Evolutionary conservation across 2,797 vertebrate genomes (phyloP), one percentile per base, ranked within the genome.

Genomic region (Glossophaga mutica): DNA sequence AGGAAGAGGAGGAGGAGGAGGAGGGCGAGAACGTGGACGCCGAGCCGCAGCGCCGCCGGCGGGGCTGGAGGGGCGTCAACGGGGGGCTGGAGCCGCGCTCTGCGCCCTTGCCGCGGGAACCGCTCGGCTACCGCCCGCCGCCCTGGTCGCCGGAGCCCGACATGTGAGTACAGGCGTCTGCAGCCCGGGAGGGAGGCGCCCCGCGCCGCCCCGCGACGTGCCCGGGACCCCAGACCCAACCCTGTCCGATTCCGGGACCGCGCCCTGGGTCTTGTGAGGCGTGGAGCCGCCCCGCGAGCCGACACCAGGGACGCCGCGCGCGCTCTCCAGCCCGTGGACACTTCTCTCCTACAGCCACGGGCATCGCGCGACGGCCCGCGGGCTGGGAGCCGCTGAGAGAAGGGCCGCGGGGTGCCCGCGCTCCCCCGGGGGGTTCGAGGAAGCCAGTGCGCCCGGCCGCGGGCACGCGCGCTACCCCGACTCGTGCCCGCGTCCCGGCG

Each of bases 11-110:
- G 32, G 97, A 46, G 32, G 97, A 46, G 55, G 96, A 94, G 65
- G 46, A 42, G 39, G 97, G 94, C 14, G 98, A 96, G 10, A 97
- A 96, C 46, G 93, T 95, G 37, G 97, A 97, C 83, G 96, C 97
- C 6, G 98, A 97, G 95, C 94, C 97, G 96, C 98, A 98, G 97
- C 98, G 97, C 88, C 98, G 97, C 94, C 98, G 97, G 94, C 98
- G 98, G 81, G 98, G 98, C 92, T 98, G 98, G 98, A 96, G 98
- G 90, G 98, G 98, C 85, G 97, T 98, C 97, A 98, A 98, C 90
- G 98, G 98, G 83, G 98, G 97, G 3, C 98, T 98, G 65, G 98
- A 98, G 96, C 97, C 97, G 88, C 85, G 95, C 32, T 15, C 59
- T 0, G 87, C 57, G n/a, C 68, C 84, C 67, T 39, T 8, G 77